Percentiles rank a stretch among this genome's conserved stretches.
Conservation (phyloP, 2,797 vertebrate genomes). For the Eulemur rubriventer region DNA sequence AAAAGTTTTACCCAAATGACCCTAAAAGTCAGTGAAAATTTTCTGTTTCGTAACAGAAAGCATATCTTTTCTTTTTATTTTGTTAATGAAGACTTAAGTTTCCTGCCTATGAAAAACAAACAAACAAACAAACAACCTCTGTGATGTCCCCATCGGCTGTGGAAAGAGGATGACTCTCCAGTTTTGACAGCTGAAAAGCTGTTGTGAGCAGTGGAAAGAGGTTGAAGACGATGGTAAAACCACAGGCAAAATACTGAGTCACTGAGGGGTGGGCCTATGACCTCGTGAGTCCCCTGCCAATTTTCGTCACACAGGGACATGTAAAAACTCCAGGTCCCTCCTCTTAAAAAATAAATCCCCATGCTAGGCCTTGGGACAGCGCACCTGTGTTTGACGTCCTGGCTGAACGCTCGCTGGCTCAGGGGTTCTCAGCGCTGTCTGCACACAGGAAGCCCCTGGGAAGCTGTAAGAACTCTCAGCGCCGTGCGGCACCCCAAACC, state of each 20-base stretch:
- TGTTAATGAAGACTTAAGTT: background rate
- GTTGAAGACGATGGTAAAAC: background rate
- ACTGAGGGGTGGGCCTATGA: too few relatives aligned
- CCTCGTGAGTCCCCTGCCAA: background rate
- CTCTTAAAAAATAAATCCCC: background rate
- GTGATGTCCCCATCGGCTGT: background rate
- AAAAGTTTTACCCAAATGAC: conserved; percentile 52
- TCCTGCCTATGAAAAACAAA: conserved; percentile 54
- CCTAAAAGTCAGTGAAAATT: conserved; percentile 56
- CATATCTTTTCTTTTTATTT: background rate
- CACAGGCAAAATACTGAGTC: background rate
- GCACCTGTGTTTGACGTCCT: background rate
- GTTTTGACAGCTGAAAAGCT: background rate
- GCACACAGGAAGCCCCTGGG: background rate
- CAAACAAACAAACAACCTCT: background rate
- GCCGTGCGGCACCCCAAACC: accelerated
- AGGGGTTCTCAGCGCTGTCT: background rate
- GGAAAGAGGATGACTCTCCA: background rate
- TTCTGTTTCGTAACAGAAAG: background rate
- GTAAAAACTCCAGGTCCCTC: background rate
- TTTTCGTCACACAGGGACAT: background rate
- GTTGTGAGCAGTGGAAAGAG: background rate
- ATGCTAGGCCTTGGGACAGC: background rate
- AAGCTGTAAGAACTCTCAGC: background rate
- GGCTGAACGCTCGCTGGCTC: background rate